Base-by-base conservation (phyloP, 2,113 vertebrate genomes). In the Cynopterus brachyotis region DNA sequence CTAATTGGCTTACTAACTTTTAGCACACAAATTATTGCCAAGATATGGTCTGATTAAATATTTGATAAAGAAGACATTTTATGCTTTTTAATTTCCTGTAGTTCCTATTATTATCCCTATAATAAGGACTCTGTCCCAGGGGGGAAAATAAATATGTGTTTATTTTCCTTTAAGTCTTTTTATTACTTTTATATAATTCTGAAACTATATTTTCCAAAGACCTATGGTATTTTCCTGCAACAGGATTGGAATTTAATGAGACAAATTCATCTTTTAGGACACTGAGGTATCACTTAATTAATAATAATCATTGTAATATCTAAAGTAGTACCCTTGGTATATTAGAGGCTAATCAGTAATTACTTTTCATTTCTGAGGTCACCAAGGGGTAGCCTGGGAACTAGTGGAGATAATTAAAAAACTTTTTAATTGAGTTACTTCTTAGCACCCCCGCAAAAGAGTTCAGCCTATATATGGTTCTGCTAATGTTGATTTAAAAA, bases 1-100 rank as follows among this genome's bases (percentile, higher is more conserved):
- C 35, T 67, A 90, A 70, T 94, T 90, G 30, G 66, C 1, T 82
- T 72, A 76, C 8, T 84, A 79, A 76, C 55, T 94, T 94, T 81
- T 69, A 75, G 37, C 69, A 37, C 1, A 42, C 20, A 80, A 60
- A 75, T 82, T 70, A 37, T 26, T 42, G 78, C 22, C 7, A 72
- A 86, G 47, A 13, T 91, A 16, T 55, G 10, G 26, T 62, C 81
- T 88, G 12, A 19, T 92, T 78, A 88, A 75, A 84, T 66, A 64
- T 62, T 59, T 90, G 42, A 82, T 57, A 28, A 91, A 55, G 55
- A 92, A 12, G 5, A 40, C 15, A 80, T 64, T 70, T 47, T 81
- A 73, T 59, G 70, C 16, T 42, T 72, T 64, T 84, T 13, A 28
- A 76, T 92, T 95, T 75, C 24, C 50, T 55, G 73, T 57, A 79